Base-by-base conservation (phyloP, 2,888 invertebrate genomes). In the Tetragonisca angustula region DNA sequence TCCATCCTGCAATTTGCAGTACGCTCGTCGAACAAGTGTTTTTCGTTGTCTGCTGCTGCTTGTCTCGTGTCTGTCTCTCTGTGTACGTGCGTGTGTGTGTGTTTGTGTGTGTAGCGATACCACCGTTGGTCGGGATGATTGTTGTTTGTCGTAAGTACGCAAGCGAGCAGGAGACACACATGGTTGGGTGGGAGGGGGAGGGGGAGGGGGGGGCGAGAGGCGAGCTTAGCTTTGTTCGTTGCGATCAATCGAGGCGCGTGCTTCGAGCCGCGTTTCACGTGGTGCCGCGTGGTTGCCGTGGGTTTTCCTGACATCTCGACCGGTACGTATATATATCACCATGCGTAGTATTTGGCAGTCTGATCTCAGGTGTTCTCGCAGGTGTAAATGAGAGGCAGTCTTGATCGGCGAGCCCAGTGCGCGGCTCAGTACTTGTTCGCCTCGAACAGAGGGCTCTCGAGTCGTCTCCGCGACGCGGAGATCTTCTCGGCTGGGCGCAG, bases 381-480 rank as follows among this genome's bases (percentile, higher is more conserved):
- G 79, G 81, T 76, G 80, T 74, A 80, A 82, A 87, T 91, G 92
- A 93, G 92, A 93, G 93, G 92, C 94, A 94, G 94, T 94, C 94
- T 94, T 94, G 91, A 93, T 92, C 93, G 90, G 92, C 91, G 93
- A 94, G 92, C 91, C 43, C 88, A 88, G 88, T 61, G 68, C 87
- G 84, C 86, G 84, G 91, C 92, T 94, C 94, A 94, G 93, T 93
- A 93, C 88, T 93, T 94, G 90, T 88, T 91, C 87, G 92, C 90
- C 91, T 92, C 92, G 83, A 87, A 88, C 62, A 90, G 90, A 88
- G 92, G 92, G 86, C 91, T 90, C 86, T 90, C 88, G 89, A 91
- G 93, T 84, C 93, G 92, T 91, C 93, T 94, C 79, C 92, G 92
- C 67, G 91, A 88, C 69, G 81, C 81, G 72, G 88, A 76, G 54